Evolutionary conservation across 2,888 invertebrate genomes (phyloP).

Genomic region (Mycalesis mineus): DNA sequence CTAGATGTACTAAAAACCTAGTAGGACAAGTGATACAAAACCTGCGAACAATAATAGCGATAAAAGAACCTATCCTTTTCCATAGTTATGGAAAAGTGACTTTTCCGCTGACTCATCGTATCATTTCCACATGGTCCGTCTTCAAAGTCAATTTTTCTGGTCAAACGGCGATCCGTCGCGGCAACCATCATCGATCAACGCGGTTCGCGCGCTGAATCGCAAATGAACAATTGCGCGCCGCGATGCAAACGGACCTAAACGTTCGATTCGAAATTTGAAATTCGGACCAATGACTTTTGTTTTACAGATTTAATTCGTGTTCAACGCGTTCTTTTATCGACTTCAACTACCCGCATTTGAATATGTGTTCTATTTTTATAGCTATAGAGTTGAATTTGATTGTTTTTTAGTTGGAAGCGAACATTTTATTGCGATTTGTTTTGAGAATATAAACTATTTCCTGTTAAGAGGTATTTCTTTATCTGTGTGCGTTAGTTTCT

Average conservation of each 20-base stretch:
- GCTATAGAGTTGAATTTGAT: constrained; percentile 32
- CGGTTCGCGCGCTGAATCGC: constrained; percentile 64
- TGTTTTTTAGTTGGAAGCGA: constrained; percentile 26
- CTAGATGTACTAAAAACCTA: too few species aligned
- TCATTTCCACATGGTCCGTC: constrained; percentile 14
- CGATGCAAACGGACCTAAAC: constrained; percentile 59
- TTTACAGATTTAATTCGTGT: constrained; percentile 54
- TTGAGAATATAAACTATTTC: constrained; percentile 72
- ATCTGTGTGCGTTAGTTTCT: constrained; percentile 56
- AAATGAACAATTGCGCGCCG: constrained; percentile 64
- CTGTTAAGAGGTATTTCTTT: constrained; percentile 54
- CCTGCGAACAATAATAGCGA: too few species aligned
- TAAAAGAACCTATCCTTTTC: too few species aligned
- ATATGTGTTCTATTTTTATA: constrained; percentile 15
- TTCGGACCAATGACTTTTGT: constrained; percentile 56
- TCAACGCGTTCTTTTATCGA: constrained; percentile 16
- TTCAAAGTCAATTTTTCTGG: constrained; percentile 49
- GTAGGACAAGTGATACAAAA: too few species aligned
- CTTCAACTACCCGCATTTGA: constrained; percentile 19
- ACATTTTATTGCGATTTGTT: constrained; percentile 63
- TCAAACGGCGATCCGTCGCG: constrained; percentile 57
- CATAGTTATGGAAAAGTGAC: not conserved
- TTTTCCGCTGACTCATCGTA: constrained; percentile 9
- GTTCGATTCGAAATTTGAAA: constrained; percentile 54
- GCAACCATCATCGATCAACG: constrained; percentile 66